Conservation (phyloP, 2,797 vertebrate genomes). For the Dipus sagitta region DNA sequence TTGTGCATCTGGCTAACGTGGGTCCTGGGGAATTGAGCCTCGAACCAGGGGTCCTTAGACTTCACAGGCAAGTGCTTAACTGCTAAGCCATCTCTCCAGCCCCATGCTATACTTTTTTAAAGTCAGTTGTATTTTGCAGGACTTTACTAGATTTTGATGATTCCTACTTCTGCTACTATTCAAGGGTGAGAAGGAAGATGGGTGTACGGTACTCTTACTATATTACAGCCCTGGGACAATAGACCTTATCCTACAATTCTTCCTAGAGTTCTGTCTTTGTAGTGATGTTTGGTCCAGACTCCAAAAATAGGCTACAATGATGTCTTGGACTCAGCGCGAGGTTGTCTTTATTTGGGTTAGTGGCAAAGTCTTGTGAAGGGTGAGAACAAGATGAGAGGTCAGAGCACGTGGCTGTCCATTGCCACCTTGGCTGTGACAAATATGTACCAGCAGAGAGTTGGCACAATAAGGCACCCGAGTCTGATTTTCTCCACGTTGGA, state of each 20-base stretch:
- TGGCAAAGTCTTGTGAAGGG: background rate
- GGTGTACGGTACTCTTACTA: background rate
- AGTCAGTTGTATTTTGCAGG: constrained; percentile 2
- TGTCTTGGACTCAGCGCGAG: background rate
- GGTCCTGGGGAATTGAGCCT: too few relatives aligned
- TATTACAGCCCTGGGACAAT: background rate
- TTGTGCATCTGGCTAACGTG: too few relatives aligned
- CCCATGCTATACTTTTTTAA: background rate
- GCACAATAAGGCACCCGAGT: background rate
- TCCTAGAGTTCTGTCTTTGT: background rate
- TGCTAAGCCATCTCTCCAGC: too few relatives aligned
- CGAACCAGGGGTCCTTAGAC: too few relatives aligned
- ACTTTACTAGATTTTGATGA: background rate
- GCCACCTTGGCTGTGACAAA: background rate
- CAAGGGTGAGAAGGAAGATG: background rate
- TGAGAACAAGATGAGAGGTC: background rate
- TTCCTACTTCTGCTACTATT: background rate
- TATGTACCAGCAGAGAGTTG: too few relatives aligned
- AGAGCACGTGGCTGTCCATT: background rate
- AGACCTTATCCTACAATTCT: background rate
- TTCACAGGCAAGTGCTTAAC: too few relatives aligned
- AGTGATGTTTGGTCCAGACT: background rate
- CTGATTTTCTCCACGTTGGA: background rate
- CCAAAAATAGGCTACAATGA: background rate
- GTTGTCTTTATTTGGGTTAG: background rate